Evolutionary conservation across 2,797 vertebrate species (phyloP).

Genomic region (Huso huso): DNA sequence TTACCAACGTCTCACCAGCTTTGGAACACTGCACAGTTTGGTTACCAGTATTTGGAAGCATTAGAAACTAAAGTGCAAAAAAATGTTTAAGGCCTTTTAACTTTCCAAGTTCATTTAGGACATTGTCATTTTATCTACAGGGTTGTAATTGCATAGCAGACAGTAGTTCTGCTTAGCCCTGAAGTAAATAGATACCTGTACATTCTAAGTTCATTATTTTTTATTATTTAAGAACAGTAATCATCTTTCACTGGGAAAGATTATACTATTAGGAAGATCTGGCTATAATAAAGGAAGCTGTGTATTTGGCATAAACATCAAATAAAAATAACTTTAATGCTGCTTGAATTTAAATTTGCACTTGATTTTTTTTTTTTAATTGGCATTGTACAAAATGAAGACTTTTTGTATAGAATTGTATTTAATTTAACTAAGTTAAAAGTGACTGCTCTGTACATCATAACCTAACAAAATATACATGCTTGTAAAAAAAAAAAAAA

Average conservation of each 20-base stretch:
- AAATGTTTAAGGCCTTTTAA: conserved; percentile 11
- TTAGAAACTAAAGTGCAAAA: conserved; percentile 67
- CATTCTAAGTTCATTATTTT: not conserved
- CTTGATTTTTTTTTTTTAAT: conserved; percentile 56
- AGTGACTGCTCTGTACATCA: conserved; percentile 64
- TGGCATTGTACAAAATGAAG: conserved; percentile 38
- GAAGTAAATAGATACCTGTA: not conserved
- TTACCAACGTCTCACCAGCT: conserved; percentile 50
- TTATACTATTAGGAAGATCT: not conserved
- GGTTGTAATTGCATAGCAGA: conserved; percentile 47
- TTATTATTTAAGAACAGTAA: conserved; percentile 1
- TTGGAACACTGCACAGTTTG: conserved; percentile 51
- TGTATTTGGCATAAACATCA: conserved; percentile 1
- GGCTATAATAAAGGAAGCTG: conserved; percentile 3
- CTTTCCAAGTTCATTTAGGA: no score
- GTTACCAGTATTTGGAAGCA: conserved; percentile 49
- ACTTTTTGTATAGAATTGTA: conserved; percentile 52
- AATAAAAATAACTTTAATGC: conserved; percentile 39
- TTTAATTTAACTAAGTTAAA: conserved; percentile 55
- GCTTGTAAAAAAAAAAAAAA: conserved; percentile 44
- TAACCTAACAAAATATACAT: conserved; percentile 61
- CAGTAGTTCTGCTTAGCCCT: conserved; percentile 16
- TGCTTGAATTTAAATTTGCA: conserved; percentile 59
- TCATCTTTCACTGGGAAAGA: conserved; percentile 46
- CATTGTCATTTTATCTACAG: conserved; percentile 36